Conservation (phyloP, 2,888 invertebrate genomes). For the Drosophila fulvimacula region DNA sequence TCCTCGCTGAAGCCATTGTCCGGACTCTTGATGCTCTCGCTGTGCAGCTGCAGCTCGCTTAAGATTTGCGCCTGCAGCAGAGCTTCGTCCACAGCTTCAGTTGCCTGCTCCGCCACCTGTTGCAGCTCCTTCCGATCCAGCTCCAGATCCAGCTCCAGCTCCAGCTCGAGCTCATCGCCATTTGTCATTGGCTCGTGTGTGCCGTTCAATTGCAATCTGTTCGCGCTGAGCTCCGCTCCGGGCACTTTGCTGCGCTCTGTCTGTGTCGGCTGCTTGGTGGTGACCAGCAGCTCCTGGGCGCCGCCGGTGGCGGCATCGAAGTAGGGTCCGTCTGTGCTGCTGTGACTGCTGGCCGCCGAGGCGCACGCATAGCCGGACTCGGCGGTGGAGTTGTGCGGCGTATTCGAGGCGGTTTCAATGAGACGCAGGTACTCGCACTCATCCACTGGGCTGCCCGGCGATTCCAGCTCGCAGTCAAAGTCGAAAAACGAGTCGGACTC, state of each 20-base stretch:
- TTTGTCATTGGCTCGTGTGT: constrained; percentile 62
- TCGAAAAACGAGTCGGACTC: constrained; percentile 88
- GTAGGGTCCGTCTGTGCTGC: constrained; percentile 85
- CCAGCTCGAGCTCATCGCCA: constrained; percentile 45
- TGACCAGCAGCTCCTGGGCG: constrained; percentile 42
- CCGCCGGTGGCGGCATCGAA: constrained; percentile 84
- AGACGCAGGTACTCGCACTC: constrained; percentile 86
- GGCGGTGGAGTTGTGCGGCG: constrained; percentile 85
- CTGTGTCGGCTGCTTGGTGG: constrained; percentile 33
- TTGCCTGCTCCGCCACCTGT: constrained; percentile 13
- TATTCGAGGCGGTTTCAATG: constrained; percentile 86
- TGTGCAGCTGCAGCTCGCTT: constrained; percentile 76
- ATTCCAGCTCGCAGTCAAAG: constrained; percentile 88
- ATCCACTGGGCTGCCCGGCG: constrained; percentile 90
- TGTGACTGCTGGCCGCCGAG: constrained; percentile 85
- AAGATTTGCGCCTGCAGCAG: constrained; percentile 79
- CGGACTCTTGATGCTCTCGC: constrained; percentile 46
- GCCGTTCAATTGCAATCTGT: constrained; percentile 50
- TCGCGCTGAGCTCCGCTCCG: constrained; percentile 38
- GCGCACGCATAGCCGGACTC: constrained; percentile 86
- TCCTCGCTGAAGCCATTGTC: constrained; percentile 10
- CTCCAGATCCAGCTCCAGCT: constrained; percentile 27
- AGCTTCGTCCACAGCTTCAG: constrained; percentile 45
- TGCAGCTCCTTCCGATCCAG: constrained; percentile 9
- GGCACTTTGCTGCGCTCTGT: constrained; percentile 34